Percentiles rank a stretch among this genome's conserved stretches.
Conservation (phyloP, 2,113 vertebrate genomes). For the Vulpes ferrilata region DNA sequence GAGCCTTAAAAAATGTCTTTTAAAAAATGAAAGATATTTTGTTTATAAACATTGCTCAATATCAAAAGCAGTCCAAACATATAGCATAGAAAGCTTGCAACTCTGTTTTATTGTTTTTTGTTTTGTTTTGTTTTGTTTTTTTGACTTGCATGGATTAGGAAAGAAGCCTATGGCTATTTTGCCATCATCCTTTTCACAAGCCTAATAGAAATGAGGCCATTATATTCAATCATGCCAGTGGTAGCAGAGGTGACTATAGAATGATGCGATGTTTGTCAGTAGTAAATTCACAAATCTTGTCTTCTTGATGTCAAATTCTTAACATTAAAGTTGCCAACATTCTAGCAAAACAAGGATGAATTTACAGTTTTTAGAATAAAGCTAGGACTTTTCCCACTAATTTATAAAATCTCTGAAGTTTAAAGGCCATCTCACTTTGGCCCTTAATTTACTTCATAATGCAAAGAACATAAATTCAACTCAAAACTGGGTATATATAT, state of each 20-base stretch:
- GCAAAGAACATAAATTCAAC: neutral
- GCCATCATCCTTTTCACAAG: neutral
- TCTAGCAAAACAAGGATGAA: neutral
- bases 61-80: neutral
- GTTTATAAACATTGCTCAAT: neutral
- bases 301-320: neutral
- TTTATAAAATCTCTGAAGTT: neutral
- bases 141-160: neutral
- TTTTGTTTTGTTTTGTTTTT: neutral
- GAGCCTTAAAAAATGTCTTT: neutral
- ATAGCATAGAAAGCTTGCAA: rapidly evolving
- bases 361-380: neutral
- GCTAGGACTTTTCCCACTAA: neutral
- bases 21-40: neutral
- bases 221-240: neutral
- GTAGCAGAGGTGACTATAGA: too few species aligned
- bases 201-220: neutral
- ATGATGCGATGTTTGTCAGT: neutral
- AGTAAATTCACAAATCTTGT: neutral
- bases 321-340: neutral
- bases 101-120: neutral
- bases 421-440: neutral
- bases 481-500: neutral
- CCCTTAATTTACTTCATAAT: neutral
- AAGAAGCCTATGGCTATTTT: neutral